These are phyloP conservation scores for Steinernema hermaphroditum DNA, from an alignment of 2,888 invertebrate genomes.

Conservation along the genomic window DNA sequence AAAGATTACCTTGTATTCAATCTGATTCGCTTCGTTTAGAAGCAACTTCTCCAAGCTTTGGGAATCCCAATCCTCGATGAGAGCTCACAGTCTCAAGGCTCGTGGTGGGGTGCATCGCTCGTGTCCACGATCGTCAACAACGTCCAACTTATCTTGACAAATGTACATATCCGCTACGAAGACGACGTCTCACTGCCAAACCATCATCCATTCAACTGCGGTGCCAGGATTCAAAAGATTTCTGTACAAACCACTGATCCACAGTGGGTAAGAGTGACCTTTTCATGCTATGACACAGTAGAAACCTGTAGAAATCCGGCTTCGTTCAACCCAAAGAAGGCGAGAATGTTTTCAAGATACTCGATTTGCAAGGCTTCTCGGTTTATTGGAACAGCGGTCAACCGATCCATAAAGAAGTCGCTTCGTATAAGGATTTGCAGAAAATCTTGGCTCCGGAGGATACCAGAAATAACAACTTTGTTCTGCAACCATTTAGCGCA, in stretches of 20 bases:
- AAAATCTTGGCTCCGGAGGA: constrained; percentile 53
- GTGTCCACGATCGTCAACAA: constrained; percentile 94
- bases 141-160: constrained; percentile 86
- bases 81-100: constrained; percentile 44
- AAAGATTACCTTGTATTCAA: too few relatives aligned
- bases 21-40: too few relatives aligned
- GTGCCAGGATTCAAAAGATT: constrained; percentile 82
- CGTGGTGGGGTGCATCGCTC: constrained; percentile 82
- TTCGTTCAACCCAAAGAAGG: constrained; percentile 67
- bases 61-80: constrained; percentile 40
- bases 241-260: constrained; percentile 90
- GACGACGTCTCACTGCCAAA: constrained; percentile 77
- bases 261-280: constrained; percentile 78
- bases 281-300: not conserved
- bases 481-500: constrained; percentile 83
- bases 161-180: constrained; percentile 94
- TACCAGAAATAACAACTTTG: constrained; percentile 70
- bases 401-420: constrained; percentile 37
- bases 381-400: constrained; percentile 81
- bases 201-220: constrained; percentile 79
- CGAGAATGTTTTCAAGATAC: constrained; percentile 76
- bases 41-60: constrained; percentile 45
- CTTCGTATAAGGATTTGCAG: constrained; percentile 38
- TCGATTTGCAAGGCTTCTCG: constrained; percentile 84
- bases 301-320: constrained; percentile 67